These are phyloP conservation scores for Anseranas semipalmata DNA, from an alignment of 2,113 vertebrate genomes.

Conservation along the genomic window DNA sequence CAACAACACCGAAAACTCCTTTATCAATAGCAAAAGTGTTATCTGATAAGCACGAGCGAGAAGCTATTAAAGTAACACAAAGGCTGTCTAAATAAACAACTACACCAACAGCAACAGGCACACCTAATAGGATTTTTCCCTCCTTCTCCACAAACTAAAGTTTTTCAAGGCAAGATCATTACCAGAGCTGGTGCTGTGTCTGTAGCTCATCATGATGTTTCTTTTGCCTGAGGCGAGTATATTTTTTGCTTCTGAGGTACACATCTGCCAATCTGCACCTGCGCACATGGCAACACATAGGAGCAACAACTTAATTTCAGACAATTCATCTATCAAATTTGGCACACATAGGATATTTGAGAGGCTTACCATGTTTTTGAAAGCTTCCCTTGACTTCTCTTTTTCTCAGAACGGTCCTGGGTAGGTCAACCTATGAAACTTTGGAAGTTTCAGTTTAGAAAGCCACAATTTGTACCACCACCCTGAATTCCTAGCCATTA, in stretches of 20 bases:
- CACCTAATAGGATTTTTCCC: background rate
- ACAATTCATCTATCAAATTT: background rate
- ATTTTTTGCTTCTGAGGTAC: background rate
- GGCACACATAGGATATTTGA: background rate
- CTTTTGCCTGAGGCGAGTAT: background rate
- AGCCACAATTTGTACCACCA: background rate
- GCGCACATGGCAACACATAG: fast-evolving
- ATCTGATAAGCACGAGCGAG: background rate
- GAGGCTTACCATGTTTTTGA: background rate
- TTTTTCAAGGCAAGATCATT: background rate
- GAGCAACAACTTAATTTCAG: background rate
- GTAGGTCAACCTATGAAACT: background rate
- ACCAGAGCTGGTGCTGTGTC: background rate
- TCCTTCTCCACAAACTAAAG: background rate
- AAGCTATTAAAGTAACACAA: background rate
- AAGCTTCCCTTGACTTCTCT: background rate
- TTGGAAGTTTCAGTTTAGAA: background rate
- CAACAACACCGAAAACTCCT: background rate
- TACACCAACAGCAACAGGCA: background rate
- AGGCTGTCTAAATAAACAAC: background rate
- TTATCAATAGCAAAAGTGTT: background rate
- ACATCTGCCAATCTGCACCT: background rate
- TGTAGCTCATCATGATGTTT: background rate
- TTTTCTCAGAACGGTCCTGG: background rate
- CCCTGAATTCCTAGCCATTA: background rate